Evolutionary conservation across 23 tunicate species (phyloP).

Genomic region (Ascidia mentula): DNA sequence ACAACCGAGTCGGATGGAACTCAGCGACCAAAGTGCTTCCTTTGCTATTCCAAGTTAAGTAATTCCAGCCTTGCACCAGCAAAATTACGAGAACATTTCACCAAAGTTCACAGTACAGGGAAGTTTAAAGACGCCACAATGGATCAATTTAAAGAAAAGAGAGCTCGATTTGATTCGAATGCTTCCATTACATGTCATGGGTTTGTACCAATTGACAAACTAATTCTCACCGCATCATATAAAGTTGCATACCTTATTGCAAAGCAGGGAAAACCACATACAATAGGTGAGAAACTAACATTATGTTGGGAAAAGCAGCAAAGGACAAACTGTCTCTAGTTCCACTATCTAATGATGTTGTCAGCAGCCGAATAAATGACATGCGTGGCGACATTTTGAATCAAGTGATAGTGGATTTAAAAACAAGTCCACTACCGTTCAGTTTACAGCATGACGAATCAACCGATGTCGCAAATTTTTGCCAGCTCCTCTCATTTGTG

Average conservation of each 20-base stretch:
- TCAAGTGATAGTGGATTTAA: conserved; percentile 50
- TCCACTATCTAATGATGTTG: conserved; percentile 45
- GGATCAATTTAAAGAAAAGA: conserved; percentile 40
- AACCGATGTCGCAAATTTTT: conserved; percentile 47
- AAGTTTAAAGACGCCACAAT: conserved; percentile 26
- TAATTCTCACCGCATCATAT: conserved; percentile 44
- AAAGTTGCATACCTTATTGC: background rate
- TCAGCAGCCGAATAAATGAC: conserved; percentile 35
- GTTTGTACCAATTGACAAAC: conserved; percentile 37
- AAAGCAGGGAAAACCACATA: conserved; percentile 41
- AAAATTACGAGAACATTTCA: background rate
- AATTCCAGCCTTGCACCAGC: too few relatives aligned
- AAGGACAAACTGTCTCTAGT: conserved; percentile 32
- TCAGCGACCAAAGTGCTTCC: too few relatives aligned
- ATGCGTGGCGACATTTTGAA: conserved; percentile 48
- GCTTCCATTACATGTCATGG: conserved; percentile 20
- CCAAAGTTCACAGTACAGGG: background rate
- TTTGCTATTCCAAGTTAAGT: too few relatives aligned
- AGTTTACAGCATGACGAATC: conserved; percentile 58
- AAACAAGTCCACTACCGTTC: conserved; percentile 36
- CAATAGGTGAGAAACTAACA: conserved; percentile 49
- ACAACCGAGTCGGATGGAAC: too few relatives aligned
- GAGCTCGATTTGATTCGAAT: conserved; percentile 35
- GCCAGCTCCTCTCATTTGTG: conserved; percentile 45
- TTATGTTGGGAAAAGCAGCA: conserved; percentile 47